Percentiles rank a stretch among this genome's conserved stretches.
These are phyloP conservation scores for Parnassius orleans DNA, from an alignment of 2,888 invertebrate genomes.

Conservation along the genomic window DNA sequence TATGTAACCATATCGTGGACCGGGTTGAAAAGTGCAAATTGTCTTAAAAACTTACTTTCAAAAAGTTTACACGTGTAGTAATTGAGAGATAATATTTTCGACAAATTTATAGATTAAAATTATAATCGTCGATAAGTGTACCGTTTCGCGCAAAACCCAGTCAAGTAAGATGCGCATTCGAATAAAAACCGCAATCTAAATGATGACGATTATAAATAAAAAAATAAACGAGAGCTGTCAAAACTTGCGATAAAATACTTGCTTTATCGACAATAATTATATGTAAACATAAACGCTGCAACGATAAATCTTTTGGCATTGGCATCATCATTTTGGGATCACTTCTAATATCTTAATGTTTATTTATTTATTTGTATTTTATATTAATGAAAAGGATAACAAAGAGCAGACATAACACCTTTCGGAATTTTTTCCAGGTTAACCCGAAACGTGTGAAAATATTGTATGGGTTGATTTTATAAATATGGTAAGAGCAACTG, in stretches of 20 bases:
- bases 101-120: slow-evolving; percentile 14
- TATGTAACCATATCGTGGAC: too few species aligned
- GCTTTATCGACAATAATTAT: slow-evolving; percentile 48
- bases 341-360: too few species aligned
- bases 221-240: slow-evolving; percentile 37
- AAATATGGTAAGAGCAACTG: too few species aligned
- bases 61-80: not conserved
- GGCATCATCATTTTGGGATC: too few species aligned
- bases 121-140: slow-evolving; percentile 18
- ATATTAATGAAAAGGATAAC: too few species aligned
- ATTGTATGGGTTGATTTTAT: too few species aligned
- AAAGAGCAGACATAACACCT: too few species aligned
- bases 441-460: too few species aligned
- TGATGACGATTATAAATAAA: slow-evolving; percentile 18
- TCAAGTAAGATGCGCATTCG: slow-evolving; percentile 13
- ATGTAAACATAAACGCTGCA: slow-evolving; percentile 49
- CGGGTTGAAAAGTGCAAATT: too few species aligned
- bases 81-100: slow-evolving; percentile 9
- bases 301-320: slow-evolving; percentile 27
- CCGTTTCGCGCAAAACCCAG: slow-evolving; percentile 8
- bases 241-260: slow-evolving; percentile 41
- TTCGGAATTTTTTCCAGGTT: too few species aligned
- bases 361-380: too few species aligned
- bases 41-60: too few species aligned
- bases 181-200: slow-evolving; percentile 13